Conservation (phyloP, 2,113 vertebrate species). For the Cariama cristata region DNA sequence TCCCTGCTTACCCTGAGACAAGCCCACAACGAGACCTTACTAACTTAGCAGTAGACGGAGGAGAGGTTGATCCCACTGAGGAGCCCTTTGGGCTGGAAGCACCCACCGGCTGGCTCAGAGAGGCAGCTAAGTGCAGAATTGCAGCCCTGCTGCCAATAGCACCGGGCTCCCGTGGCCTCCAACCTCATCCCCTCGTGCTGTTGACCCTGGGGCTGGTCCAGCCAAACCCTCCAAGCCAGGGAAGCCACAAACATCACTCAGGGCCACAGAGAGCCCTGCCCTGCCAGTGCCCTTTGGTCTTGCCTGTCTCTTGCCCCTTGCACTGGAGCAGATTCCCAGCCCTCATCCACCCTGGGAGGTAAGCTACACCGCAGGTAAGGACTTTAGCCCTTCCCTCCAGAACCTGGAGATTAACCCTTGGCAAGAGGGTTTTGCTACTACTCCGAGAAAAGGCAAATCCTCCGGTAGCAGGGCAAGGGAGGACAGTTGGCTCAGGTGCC, state of each 20-base stretch:
- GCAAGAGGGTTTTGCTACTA: background rate
- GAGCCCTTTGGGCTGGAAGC: background rate
- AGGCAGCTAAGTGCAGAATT: background rate
- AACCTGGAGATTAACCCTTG: background rate
- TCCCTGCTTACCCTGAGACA: background rate
- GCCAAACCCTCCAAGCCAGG: background rate
- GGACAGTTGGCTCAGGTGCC: background rate
- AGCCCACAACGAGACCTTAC: fast-evolving
- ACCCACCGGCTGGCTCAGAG: fast-evolving
- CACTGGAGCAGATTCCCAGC: background rate
- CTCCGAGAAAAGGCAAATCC: background rate
- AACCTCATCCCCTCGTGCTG: background rate
- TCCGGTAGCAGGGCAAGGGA: background rate
- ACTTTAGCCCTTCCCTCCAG: background rate
- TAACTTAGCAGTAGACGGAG: background rate
- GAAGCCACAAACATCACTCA: background rate
- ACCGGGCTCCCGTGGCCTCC: background rate
- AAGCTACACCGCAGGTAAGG: background rate
- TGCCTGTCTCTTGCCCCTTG: background rate
- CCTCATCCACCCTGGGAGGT: fast-evolving
- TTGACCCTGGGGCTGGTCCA: background rate
- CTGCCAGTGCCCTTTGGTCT: background rate
- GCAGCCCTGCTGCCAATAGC: background rate
- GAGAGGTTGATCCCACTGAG: background rate
- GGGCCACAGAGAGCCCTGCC: background rate